A percentile compares a stretch with the other conserved stretches of the same genome.
These are phyloP conservation scores for Nudaria mundana DNA, from an alignment of 2,888 invertebrate species.

Conservation along the genomic window DNA sequence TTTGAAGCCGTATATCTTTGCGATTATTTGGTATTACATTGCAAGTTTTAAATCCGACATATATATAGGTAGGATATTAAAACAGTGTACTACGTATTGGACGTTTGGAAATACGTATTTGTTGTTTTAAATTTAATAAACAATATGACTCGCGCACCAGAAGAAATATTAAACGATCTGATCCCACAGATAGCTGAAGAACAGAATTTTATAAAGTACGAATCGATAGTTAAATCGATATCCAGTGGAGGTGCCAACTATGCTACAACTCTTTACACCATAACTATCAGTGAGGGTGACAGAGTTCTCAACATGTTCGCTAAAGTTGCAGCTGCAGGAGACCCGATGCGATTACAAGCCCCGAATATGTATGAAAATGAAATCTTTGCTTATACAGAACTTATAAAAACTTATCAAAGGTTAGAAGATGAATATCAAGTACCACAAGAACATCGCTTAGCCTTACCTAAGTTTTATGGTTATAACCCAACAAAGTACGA, in stretches of 20 bases:
- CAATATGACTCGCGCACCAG: not conserved
- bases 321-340: not conserved
- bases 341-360: not conserved
- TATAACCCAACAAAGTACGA: constrained; percentile 22
- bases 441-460: not conserved
- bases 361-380: constrained; percentile 20
- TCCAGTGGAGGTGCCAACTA: constrained; percentile 1
- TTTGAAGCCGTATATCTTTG: no score
- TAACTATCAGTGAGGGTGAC: not conserved
- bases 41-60: not conserved
- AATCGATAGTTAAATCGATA: not conserved
- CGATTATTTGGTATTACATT: not conserved
- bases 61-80: not conserved
- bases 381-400: constrained; percentile 20
- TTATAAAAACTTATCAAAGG: constrained; percentile 29
- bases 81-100: not conserved
- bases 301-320: constrained; percentile 1
- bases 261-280: not conserved
- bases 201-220: not conserved
- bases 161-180: constrained; percentile 9
- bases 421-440: not conserved
- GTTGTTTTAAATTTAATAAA: not conserved
- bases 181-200: not conserved
- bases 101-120: not conserved
- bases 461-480: constrained; percentile 36